Evolutionary conservation across 2,888 invertebrate genomes (phyloP), one percentile per base, ranked within the genome.

Genomic region (Bhutanitis thaidina): DNA sequence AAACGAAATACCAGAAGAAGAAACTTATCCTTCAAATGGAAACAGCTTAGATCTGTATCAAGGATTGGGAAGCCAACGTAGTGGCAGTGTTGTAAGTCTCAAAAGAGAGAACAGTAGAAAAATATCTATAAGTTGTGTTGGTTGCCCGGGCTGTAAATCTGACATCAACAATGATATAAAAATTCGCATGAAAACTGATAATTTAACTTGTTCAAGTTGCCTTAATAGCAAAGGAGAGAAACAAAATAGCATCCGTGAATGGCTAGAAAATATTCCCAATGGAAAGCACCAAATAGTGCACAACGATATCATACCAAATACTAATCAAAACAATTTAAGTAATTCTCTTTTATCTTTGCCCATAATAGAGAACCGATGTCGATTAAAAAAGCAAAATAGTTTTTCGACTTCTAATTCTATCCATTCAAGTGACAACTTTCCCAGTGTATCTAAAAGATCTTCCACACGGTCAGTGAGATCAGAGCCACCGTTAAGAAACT

Each of bases 1-100:
- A 4, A 91, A 93, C 47, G 93, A 93, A 67, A 97, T 97, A 65
- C 95, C 95, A 0, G 97, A 97, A 85, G 96, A 96, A 80, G 93
- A 93, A 61, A 87, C 80, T 5, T 80, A 77, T 50, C 80, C 90
- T 43, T 73, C 90, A 14, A 74, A 84, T 60, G 91, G 89, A 53
- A 90, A 82, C 45, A 80, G 82, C 61, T 83, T 79, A 64, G 93
- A 89, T 51, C 79, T 81, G 49, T 86, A 79, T 62, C 83, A 83
- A 59, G 78, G 79, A 5, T 63, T 85, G 49, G 89, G 87, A 39
- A 92, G 91, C 61, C 87, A 91, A 62, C 79, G 90, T 55, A 90
- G 90, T 61, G 86, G 79, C 50, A 92, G 92, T 61, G 73, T 85
- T 34, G 74, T 92, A 7, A 93, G 91, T 61, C 73, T 93, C 3